Base-by-base conservation (phyloP, 1,140 invertebrate genomes). In the Uloborus diversus region DNA sequence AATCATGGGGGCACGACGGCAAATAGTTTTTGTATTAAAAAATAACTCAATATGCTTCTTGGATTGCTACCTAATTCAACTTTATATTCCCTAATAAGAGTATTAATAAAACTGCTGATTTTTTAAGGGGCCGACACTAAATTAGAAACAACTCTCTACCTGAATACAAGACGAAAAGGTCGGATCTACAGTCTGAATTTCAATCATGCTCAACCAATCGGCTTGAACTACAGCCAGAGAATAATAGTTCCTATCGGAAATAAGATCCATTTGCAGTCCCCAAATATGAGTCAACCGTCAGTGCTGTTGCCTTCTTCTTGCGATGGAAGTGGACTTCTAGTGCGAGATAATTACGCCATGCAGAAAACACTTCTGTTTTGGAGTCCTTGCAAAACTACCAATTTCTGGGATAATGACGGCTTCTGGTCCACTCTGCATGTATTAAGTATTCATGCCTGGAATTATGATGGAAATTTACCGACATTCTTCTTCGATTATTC, bases 201-300 rank as follows among this genome's bases (percentile, higher is more conserved):
- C 84, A 90, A 90, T 1, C 84, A 87, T 35, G 80, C 81, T 23
- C 87, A 89, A 14, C 89, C 90, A 11, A 75, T 85, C 7, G 85
- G 86, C 30, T 83, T 89, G 3, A 88, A 89, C 82, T 88, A 89
- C 61, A 86, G 87, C 1, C 87, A 90, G 47, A 87, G 88, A 61
- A 85, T 92, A 11, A 84, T 90, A 1, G 89, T 90, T 5, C 90
- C 90, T 3, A 82, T 89, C 7, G 90, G 90, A 20, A 86, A 89
- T 75, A 85, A 87, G n/a, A 88, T 92, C 42, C 87, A 88, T 27
- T 80, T 91, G 11, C 64, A 33, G 9, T 82, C 82, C 79, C 75
- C 59, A 91, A 71, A 81, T 25, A 32, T 79, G n/a, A 79, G 27
- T 5, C n/a, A 61, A 13, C 28, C 3, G 3, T 61, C 69, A 0